A percentile compares a stretch with the other conserved stretches of the same genome.
Evolutionary conservation across 2,888 invertebrate species (phyloP).

Genomic region (Drosophila pegasa): DNA sequence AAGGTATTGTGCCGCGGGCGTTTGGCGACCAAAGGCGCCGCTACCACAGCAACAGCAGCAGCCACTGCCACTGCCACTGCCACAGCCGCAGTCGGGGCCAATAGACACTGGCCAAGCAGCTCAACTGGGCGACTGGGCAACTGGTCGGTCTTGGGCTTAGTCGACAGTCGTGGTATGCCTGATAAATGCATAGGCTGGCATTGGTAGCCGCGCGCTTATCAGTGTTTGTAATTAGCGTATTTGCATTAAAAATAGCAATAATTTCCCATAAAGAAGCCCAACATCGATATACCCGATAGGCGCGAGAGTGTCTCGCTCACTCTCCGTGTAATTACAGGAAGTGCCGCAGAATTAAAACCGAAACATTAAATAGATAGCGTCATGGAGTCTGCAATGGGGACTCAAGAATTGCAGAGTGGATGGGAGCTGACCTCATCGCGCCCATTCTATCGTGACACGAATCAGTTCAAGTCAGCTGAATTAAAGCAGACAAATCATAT

Average conservation of each 20-base stretch:
- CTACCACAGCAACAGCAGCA: conserved; percentile 23
- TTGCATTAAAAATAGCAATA: conserved; percentile 81
- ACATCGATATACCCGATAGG: conserved; percentile 41
- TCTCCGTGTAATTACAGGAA: conserved; percentile 69
- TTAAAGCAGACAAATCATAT: too few species aligned
- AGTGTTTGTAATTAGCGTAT: conserved; percentile 82
- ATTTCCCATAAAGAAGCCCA: conserved; percentile 76
- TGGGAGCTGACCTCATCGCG: conserved; percentile 20
- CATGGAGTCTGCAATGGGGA: conserved; percentile 37
- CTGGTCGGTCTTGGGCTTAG: conserved; percentile 15
- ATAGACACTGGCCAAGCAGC: conserved; percentile 10
- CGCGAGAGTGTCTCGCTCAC: conserved; percentile 26
- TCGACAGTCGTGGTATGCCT: conserved; percentile 58
- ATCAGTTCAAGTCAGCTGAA: neutral
- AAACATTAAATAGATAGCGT: conserved; percentile 74
- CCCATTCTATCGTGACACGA: conserved; percentile 15
- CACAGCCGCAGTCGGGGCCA: neutral
- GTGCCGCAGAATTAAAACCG: conserved; percentile 69
- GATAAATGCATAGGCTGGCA: conserved; percentile 61
- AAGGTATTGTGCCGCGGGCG: conserved; percentile 77
- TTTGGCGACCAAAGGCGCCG: conserved; percentile 73
- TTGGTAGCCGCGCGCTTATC: conserved; percentile 61
- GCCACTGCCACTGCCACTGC: neutral
- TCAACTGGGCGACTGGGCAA: conserved; percentile 22
- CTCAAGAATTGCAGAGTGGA: conserved; percentile 5